A percentile compares a stretch with the other conserved stretches of the same genome.
phyloP scores from a whole-genome alignment of 2,888 invertebrate species.

The Stenchaetothrips biformis region DNA sequence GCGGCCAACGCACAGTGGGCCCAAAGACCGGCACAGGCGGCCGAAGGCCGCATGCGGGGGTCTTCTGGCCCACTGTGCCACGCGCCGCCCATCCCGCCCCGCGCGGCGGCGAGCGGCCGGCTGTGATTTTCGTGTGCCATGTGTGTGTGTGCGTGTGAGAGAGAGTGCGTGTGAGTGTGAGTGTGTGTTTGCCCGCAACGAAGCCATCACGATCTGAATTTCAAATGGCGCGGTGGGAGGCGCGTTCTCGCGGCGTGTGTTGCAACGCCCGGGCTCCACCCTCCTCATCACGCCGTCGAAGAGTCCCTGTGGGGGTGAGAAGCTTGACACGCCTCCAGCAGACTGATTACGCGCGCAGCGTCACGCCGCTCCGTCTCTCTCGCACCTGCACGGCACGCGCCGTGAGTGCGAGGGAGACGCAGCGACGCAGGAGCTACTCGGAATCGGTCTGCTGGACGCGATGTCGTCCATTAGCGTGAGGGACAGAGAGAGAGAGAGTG shows the following conservation, averaged over 20 bases:
- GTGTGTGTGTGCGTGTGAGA: background rate
- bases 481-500: background rate
- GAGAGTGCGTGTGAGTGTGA: background rate
- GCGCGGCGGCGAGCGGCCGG: background rate
- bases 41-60: no score
- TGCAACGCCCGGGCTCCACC: background rate
- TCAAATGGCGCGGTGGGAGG: background rate
- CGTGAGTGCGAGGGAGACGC: background rate
- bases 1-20: no score
- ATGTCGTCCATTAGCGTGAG: background rate
- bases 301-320: background rate
- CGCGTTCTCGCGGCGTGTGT: background rate
- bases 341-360: background rate
- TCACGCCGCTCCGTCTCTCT: no score
- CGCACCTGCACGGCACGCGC: background rate
- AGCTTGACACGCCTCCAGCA: background rate
- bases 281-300: no score
- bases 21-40: no score
- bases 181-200: no score
- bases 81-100: no score
- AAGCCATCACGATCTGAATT: background rate
- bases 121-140: constrained; percentile 21
- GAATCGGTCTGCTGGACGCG: background rate
- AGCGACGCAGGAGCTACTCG: background rate
- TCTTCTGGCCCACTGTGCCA: no score